Conservation (phyloP, 2,113 vertebrate genomes). For the Halcyon senegalensis region DNA sequence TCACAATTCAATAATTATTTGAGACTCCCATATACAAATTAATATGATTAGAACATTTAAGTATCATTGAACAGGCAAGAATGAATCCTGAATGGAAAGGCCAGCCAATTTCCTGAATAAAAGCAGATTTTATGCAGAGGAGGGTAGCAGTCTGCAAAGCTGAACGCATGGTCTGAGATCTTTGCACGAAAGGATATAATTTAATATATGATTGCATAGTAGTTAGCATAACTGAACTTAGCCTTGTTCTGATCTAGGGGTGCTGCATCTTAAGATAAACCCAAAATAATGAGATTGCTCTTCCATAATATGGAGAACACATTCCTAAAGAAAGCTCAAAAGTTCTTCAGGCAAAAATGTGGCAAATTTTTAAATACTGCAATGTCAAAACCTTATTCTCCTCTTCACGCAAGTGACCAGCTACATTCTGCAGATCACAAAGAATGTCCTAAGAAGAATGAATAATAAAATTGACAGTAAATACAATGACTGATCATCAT, state of each 20-base stretch:
- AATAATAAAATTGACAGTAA: not conserved
- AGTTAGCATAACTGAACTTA: not conserved
- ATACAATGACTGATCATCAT: not conserved
- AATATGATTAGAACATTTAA: not conserved
- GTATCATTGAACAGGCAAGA: not conserved
- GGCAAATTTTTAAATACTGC: not conserved
- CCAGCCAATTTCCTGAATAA: not conserved
- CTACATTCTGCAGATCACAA: not conserved
- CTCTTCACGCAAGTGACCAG: not conserved
- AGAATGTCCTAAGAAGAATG: not conserved
- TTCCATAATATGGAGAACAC: not conserved
- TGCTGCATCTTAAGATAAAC: not conserved
- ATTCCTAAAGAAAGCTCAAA: not conserved
- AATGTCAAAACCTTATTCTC: not conserved
- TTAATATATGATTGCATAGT: not conserved
- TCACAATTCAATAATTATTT: slow-evolving; percentile 26
- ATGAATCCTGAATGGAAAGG: not conserved
- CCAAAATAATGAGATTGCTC: not conserved
- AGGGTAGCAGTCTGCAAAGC: not conserved
- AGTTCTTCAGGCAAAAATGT: not conserved
- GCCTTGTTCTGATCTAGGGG: not conserved
- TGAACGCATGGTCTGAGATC: not conserved
- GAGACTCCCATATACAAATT: not conserved
- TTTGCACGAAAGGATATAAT: not conserved
- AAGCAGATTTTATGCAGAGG: not conserved